These are phyloP conservation scores for Egretta garzetta DNA, from an alignment of 2,113 vertebrate species.

Conservation along the genomic window DNA sequence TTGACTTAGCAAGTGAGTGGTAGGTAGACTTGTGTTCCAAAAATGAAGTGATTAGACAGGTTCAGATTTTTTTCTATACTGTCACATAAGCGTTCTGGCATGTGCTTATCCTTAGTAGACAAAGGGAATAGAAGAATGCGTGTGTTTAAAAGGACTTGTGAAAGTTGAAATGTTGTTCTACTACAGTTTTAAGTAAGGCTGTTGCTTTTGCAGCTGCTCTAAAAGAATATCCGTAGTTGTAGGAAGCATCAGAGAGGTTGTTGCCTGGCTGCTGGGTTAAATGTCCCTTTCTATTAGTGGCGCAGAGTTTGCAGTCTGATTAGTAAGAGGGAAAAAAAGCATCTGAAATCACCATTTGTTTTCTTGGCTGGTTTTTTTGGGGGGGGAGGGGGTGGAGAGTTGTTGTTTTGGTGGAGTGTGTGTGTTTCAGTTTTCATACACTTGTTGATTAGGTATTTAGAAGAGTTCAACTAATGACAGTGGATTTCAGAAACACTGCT, in stretches of 20 bases:
- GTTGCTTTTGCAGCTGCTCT: background rate
- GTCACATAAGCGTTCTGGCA: background rate
- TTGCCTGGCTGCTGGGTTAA: background rate
- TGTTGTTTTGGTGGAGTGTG: background rate
- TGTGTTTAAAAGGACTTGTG: background rate
- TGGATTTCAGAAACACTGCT: background rate
- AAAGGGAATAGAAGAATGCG: background rate
- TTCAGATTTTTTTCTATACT: background rate
- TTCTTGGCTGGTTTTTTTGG: background rate
- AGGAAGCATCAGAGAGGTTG: background rate
- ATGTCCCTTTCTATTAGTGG: background rate
- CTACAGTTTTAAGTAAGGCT: background rate
- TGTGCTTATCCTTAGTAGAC: background rate
- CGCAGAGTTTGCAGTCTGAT: background rate
- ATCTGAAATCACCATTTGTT: background rate
- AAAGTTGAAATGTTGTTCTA: background rate
- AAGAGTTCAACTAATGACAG: background rate
- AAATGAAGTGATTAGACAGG: background rate
- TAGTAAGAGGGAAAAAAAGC: background rate
- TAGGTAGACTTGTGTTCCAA: background rate
- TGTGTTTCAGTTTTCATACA: background rate
- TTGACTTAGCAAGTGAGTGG: background rate
- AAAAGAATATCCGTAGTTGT: background rate
- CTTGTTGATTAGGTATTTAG: background rate
- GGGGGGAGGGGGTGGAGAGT: background rate